Evolutionary conservation across 2,113 vertebrate genomes (phyloP).

Genomic region (Bostrychus sinensis): DNA sequence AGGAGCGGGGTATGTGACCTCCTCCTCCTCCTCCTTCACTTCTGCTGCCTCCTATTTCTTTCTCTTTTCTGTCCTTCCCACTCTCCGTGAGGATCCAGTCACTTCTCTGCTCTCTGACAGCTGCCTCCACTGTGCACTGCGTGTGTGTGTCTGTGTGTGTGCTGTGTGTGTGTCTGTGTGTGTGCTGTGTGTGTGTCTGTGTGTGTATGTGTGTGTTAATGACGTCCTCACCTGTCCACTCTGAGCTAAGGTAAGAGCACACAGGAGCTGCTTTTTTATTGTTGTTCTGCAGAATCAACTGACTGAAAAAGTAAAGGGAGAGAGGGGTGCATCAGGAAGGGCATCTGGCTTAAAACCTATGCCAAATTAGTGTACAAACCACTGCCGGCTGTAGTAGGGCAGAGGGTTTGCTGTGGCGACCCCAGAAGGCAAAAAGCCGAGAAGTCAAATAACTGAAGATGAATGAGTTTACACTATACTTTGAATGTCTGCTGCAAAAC

Average conservation of each 20-base stretch:
- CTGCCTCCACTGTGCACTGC: not conserved
- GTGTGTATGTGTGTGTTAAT: not conserved
- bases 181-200: not conserved
- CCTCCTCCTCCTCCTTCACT: slow-evolving; percentile 9
- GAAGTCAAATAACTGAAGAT: no score
- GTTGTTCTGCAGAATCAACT: no score
- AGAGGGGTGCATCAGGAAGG: not conserved
- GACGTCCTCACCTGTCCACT: slow-evolving; percentile 18
- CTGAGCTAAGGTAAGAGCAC: slow-evolving; percentile 55
- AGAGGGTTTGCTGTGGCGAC: no score
- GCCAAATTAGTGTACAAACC: no score
- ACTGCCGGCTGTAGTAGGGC: no score
- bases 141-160: no score
- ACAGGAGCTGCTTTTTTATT: not conserved
- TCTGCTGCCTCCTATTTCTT: slow-evolving; percentile 20
- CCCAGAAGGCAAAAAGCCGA: no score
- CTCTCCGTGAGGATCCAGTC: slow-evolving; percentile 56
- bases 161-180: not conserved
- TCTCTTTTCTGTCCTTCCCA: slow-evolving; percentile 45
- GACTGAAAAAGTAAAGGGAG: not conserved
- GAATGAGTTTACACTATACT: no score
- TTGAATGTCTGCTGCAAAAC: no score
- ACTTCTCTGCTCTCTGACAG: slow-evolving; percentile 29
- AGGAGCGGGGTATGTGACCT: slow-evolving; percentile 75
- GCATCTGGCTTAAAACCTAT: not conserved